phyloP scores from a whole-genome alignment of 2,113 vertebrate genomes.

The Trogon surrucura region DNA sequence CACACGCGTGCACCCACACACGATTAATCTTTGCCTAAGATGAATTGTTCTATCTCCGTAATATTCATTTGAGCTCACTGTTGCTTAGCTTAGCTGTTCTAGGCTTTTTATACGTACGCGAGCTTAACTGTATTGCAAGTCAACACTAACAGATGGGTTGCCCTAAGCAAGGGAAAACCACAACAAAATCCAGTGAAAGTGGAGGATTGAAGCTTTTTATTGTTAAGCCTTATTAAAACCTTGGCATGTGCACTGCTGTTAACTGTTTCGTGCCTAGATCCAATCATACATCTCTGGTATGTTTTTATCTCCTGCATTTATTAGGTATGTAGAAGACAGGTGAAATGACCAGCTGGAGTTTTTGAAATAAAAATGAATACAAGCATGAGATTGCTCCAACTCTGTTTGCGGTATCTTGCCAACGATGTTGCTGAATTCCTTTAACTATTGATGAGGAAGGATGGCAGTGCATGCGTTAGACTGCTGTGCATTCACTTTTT shows the following conservation, averaged over 20 bases:
- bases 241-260: constrained; percentile 67
- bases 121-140: constrained; percentile 37
- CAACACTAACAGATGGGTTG: constrained; percentile 80
- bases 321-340: not conserved
- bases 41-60: not conserved
- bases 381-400: not conserved
- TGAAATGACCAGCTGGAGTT: not conserved
- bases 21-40: not conserved
- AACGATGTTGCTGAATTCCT: not conserved
- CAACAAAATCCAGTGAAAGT: constrained; percentile 68
- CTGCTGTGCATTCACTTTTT: not conserved
- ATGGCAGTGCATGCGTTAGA: not conserved
- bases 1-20: not conserved
- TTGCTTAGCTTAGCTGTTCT: constrained; percentile 1
- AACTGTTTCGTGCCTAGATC: constrained; percentile 67
- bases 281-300: not conserved
- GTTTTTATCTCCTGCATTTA: not conserved
- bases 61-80: not conserved
- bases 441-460: not conserved
- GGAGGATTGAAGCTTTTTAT: constrained; percentile 72
- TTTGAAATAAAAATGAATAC: not conserved
- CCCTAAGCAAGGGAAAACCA: constrained; percentile 78
- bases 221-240: constrained; percentile 75
- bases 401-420: not conserved
- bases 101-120: not conserved